phyloP scores from a whole-genome alignment of 2,113 vertebrate species.

The Entomyzon cyanotis region DNA sequence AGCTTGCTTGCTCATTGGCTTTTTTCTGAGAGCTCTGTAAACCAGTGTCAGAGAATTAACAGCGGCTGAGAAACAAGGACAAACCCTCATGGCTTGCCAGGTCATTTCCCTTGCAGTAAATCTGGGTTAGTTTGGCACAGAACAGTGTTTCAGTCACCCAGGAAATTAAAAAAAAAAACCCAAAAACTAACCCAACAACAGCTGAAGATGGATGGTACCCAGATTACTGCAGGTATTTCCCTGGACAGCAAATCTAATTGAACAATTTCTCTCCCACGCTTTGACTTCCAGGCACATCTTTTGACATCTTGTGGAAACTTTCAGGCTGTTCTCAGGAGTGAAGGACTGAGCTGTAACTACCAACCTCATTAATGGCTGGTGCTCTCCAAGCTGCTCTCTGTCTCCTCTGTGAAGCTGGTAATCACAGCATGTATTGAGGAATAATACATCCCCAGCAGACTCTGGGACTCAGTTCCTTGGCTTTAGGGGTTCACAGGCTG shows the following conservation, averaged over 20 bases:
- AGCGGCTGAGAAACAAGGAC: neutral
- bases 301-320: neutral
- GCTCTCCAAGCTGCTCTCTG: neutral
- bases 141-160: neutral
- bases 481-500: neutral
- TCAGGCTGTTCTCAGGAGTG: neutral
- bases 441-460: neutral
- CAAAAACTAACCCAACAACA: neutral
- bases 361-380: neutral
- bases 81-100: neutral
- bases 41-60: conserved; percentile 30
- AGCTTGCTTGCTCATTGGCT: neutral
- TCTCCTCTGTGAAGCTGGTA: neutral
- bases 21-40: conserved; percentile 33
- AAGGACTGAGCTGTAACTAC: neutral
- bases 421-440: neutral
- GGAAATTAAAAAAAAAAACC: neutral
- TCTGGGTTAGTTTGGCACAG: neutral
- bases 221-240: neutral
- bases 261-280: neutral
- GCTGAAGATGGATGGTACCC: neutral
- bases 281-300: neutral
- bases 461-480: neutral
- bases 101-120: conserved; percentile 16
- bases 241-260: neutral